These are phyloP conservation scores for Boloria euphrosyne DNA, from an alignment of 2,888 invertebrate species.

Conservation along the genomic window DNA sequence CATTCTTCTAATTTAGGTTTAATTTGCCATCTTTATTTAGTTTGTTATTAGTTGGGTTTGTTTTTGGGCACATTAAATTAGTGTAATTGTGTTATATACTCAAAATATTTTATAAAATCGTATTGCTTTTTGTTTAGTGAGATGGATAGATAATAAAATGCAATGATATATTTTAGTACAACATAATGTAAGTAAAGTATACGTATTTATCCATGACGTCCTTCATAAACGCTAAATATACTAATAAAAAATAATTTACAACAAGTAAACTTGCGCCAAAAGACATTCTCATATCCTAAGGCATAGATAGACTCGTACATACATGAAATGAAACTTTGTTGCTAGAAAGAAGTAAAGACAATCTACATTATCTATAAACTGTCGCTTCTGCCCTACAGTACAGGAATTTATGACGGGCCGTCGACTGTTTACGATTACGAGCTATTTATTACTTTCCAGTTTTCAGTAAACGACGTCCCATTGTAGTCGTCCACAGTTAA, in stretches of 20 bases:
- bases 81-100: too few species aligned
- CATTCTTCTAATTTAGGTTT: constrained; percentile 39
- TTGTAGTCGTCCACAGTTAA: constrained; percentile 46
- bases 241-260: constrained; percentile 11
- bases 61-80: too few species aligned
- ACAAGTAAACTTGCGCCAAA: constrained; percentile 9
- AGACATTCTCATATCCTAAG: not conserved
- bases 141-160: too few species aligned
- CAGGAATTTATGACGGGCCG: constrained; percentile 56
- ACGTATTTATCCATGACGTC: too few species aligned
- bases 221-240: constrained; percentile 10
- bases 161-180: too few species aligned
- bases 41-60: constrained; percentile 13
- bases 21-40: constrained; percentile 31
- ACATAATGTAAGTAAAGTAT: too few species aligned
- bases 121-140: too few species aligned
- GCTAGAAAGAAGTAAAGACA: constrained; percentile 16
- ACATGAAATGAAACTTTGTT: constrained; percentile 25
- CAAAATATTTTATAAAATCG: too few species aligned
- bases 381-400: constrained; percentile 47
- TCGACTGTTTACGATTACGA: constrained; percentile 56
- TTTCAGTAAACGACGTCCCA: constrained; percentile 45
- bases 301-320: constrained; percentile 1
- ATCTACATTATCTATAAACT: constrained; percentile 41
- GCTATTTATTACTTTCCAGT: constrained; percentile 57